Evolutionary conservation across 2,113 vertebrate genomes (phyloP), one percentile per base, ranked within the genome.

Genomic region (Corythoichthys haematopterus): DNA sequence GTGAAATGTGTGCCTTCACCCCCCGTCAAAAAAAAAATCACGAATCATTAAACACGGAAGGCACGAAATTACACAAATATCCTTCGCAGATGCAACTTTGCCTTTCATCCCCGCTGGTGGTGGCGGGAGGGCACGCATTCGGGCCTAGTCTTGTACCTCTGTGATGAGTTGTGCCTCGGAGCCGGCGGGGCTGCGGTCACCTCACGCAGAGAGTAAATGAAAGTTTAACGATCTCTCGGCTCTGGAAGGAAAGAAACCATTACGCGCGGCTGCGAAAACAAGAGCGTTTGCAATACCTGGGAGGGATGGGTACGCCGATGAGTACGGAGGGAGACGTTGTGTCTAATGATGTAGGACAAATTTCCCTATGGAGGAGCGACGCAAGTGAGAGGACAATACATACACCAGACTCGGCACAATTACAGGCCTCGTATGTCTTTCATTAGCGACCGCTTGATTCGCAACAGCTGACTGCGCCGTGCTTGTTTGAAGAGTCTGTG

Each of bases 181-280:
- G 70, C 64, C 79, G 80, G 78, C 76, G 65, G 86, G 73, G 63
- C 75, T 78, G 66, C 75, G 70, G 69, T 83, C 79, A 81, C 77
- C 74, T 80, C 87, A 89, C 12, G 80, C 64, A 33, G 85, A 58
- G 84, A 82, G 74, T 68, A 88, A 88, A 88, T 88, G 78, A 84
- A 89, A 85, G 65, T 77, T 84, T 86, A 90, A 89, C 82, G 81
- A 85, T 85, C 73, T 80, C 28, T 58, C 58, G 52, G 64, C 68
- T 80, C 77, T 69, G 69, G 60, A 72, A 83, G 65, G 70, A 79
- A 76, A 72, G 74, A 82, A 74, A 65, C 68, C 78, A 85, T 90
- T 88, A 83, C 72, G 76, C 71, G 76, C 69, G 68, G 73, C 71
- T 76, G 76, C 65, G 74, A 71, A 83, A 47, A 72, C 70, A 71